Conservation (phyloP, 1,140 invertebrate species). For the Drosophila novamexicana region DNA sequence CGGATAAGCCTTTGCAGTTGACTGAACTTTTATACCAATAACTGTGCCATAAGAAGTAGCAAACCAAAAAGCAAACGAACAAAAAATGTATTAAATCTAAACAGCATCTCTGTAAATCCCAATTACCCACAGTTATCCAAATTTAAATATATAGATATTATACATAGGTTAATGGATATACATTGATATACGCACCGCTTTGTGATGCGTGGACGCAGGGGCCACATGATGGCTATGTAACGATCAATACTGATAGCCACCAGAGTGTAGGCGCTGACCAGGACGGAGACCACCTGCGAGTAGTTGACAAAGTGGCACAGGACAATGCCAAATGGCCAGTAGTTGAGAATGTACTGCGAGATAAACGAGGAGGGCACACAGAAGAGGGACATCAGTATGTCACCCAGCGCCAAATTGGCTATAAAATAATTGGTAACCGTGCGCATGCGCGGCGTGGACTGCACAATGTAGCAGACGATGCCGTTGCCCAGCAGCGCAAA, state of each 20-base stretch:
- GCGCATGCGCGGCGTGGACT: conserved; percentile 91
- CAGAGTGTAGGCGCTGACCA: conserved; percentile 93
- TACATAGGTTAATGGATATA: not conserved
- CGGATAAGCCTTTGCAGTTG: no score
- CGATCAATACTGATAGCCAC: conserved; percentile 94
- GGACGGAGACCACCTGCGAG: conserved; percentile 91
- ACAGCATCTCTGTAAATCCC: not conserved
- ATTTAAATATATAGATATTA: no score
- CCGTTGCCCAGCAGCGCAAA: conserved; percentile 91
- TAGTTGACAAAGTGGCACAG: conserved; percentile 92
- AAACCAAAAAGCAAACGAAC: no score
- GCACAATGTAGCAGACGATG: conserved; percentile 92
- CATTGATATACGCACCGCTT: conserved; percentile 86
- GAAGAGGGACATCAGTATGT: conserved; percentile 93
- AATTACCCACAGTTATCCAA: no score
- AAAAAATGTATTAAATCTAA: not conserved
- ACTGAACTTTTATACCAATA: no score
- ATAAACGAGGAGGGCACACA: conserved; percentile 95
- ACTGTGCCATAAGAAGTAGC: no score
- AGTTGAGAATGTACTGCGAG: conserved; percentile 88
- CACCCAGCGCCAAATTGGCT: conserved; percentile 92
- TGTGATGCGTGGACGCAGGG: conserved; percentile 91
- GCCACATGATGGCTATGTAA: conserved; percentile 95
- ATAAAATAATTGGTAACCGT: conserved; percentile 96
- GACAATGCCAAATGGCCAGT: conserved; percentile 93